A percentile compares a stretch with the other conserved stretches of the same genome.
phyloP scores from a whole-genome alignment of 2,888 invertebrate genomes.

The Nesidiocoris tenuis region DNA sequence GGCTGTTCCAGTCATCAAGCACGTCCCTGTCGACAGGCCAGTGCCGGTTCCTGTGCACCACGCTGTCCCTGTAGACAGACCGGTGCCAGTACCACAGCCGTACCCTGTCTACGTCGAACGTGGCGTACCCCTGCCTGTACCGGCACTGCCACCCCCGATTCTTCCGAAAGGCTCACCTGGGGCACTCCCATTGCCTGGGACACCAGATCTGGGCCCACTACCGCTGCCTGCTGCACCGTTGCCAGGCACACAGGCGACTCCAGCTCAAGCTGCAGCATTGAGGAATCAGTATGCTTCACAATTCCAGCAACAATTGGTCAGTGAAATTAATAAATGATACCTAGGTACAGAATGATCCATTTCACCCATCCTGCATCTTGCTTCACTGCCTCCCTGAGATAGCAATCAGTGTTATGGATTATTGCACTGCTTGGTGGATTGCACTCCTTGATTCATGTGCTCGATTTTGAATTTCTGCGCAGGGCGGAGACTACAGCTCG shows the following conservation, averaged over 20 bases:
- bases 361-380: no score
- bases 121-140: neutral
- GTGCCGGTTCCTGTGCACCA: slow-evolving; percentile 30
- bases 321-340: no score
- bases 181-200: neutral
- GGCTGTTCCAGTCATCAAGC: slow-evolving; percentile 2
- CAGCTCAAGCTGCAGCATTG: neutral
- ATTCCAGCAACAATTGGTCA: neutral
- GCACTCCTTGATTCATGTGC: no score
- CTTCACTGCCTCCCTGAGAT: no score
- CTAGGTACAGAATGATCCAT: no score
- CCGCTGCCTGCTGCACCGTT: neutral
- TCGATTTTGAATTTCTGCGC: no score
- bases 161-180: neutral
- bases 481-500: neutral
- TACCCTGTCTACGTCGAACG: neutral
- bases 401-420: no score
- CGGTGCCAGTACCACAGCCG: neutral
- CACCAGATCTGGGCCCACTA: neutral
- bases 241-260: neutral
- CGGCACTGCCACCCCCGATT: neutral
- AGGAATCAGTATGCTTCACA: neutral
- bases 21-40: slow-evolving; percentile 22
- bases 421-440: no score
- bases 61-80: slow-evolving; percentile 18